Evolutionary conservation across 2,888 invertebrate genomes (phyloP), one percentile per base, ranked within the genome.

Genomic region (Myathropa florea): DNA sequence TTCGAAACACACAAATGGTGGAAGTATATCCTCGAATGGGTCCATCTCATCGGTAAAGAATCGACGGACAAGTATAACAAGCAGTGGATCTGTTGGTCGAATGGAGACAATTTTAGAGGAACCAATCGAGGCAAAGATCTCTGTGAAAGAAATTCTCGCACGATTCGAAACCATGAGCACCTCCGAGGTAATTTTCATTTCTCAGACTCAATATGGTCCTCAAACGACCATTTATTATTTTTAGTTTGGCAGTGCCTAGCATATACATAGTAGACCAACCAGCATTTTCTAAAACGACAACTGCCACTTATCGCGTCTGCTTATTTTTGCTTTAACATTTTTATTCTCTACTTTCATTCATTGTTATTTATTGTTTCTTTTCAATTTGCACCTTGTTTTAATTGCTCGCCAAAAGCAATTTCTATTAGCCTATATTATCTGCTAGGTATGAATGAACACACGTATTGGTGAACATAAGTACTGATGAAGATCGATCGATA

Each of bases 61-160:
- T 68, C 90, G 93, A 12, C 90, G 93, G 30, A 91, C 91, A 14
- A 93, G 93, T 89, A 90, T 92, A 33, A 92, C 93, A 30, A 93
- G 92, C 89, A 92, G 89, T 92, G 92, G 92, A 75, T 95, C 95
- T 90, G 94, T 94, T 91, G 95, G 93, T 89, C 95, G 95, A 91
- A 96, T 97, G 96, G 96, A 96, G 92, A 97, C 97, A 67, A 97
- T 97, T 88, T 94, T 96, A 80, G 97, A 97, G 92, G 97, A 97
- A 90, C 94, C 94, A 39, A 93, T 93, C 61, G 96, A 97, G 91
- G 95, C 95, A n/a, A 97, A 97, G 93, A 94, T 97, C 90, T 96
- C 97, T 88, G 97, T 97, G 88, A 95, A 96, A 91, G 97, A 96
- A 91, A 97, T 97, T 89, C 93, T 97, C 89, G 96, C 96, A 73